Evolutionary conservation across 2,113 vertebrate genomes (phyloP).

Genomic region (Plectropomus leopardus): DNA sequence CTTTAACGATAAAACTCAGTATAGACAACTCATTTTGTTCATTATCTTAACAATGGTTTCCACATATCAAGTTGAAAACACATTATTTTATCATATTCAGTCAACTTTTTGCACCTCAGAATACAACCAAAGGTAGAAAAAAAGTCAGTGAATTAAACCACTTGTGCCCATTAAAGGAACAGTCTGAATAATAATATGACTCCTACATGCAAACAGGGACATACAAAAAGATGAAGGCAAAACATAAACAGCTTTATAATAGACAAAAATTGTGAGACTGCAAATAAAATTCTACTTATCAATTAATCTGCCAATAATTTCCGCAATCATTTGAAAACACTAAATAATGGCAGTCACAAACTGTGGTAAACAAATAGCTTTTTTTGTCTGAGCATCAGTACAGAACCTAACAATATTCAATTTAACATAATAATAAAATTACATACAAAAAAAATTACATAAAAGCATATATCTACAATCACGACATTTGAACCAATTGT

Average conservation of each 20-base stretch:
- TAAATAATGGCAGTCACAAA: too few species aligned
- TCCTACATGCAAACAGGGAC: neutral
- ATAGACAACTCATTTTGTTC: neutral
- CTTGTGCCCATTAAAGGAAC: neutral
- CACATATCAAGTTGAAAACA: neutral
- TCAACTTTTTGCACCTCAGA: neutral
- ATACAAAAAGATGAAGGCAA: neutral
- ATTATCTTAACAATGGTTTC: neutral
- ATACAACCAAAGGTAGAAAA: neutral
- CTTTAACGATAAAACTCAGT: neutral
- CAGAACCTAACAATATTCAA: neutral
- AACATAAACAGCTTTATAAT: neutral
- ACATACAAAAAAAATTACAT: too few species aligned
- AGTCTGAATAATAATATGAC: slow-evolving; percentile 1
- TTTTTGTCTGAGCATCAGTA: neutral
- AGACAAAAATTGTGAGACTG: neutral
- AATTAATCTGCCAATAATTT: neutral
- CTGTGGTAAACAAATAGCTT: neutral
- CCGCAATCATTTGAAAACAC: neutral
- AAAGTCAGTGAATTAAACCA: neutral
- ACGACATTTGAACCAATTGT: too few species aligned
- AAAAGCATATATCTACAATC: too few species aligned
- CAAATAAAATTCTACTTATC: neutral
- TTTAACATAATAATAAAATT: too few species aligned
- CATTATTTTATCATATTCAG: neutral